Evolutionary conservation across 2,888 invertebrate genomes (phyloP).

Genomic region (Spilarctia lutea): DNA sequence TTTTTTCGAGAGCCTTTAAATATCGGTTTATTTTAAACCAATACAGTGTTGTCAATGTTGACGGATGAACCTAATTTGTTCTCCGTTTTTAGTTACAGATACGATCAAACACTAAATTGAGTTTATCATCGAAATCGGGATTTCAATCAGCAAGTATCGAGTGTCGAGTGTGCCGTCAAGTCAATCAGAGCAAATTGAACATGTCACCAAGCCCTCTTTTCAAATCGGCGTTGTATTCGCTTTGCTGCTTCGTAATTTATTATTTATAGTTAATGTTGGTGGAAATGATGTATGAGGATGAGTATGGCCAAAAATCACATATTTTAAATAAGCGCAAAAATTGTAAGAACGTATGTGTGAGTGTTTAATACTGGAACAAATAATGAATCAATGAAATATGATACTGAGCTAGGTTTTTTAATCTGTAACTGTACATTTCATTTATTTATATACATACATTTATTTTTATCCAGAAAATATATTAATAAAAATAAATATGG

Average conservation of each 20-base stretch:
- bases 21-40: constrained; percentile 6
- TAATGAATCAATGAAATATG: too few relatives aligned
- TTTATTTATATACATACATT: too few relatives aligned
- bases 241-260: constrained; percentile 23
- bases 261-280: constrained; percentile 19
- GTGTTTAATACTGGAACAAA: too few relatives aligned
- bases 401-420: too few relatives aligned
- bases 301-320: not conserved
- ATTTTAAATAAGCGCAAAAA: too few relatives aligned
- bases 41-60: constrained; percentile 7
- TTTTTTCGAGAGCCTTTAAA: not conserved
- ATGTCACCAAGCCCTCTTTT: constrained; percentile 66
- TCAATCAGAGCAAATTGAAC: constrained; percentile 78
- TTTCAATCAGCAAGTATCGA: constrained; percentile 73
- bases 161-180: constrained; percentile 69
- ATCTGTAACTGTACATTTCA: too few relatives aligned
- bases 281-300: not conserved
- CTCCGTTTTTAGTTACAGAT: constrained; percentile 61
- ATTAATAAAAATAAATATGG: too few relatives aligned
- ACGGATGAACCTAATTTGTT: constrained; percentile 53
- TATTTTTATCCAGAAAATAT: too few relatives aligned
- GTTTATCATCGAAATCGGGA: constrained; percentile 71
- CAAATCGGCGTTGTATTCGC: constrained; percentile 50
- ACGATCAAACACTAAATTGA: constrained; percentile 67
- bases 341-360: too few relatives aligned